These are phyloP conservation scores for Eudemis profundana DNA, from an alignment of 2,888 invertebrate genomes.

Conservation along the genomic window DNA sequence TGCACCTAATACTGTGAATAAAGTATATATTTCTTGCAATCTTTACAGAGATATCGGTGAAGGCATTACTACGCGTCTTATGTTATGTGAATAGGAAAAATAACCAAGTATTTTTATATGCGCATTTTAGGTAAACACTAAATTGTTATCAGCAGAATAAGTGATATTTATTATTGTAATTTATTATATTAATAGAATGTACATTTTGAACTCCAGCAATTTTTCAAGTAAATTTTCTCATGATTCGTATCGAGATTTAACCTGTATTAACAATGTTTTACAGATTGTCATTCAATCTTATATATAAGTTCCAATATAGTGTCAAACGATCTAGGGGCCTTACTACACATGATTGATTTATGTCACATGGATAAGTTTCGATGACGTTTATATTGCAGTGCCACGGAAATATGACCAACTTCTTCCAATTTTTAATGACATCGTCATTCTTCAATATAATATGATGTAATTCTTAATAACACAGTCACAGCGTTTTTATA, in stretches of 20 bases:
- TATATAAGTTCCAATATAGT: too few species aligned
- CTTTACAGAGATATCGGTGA: conserved; percentile 6
- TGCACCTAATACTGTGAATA: conserved; percentile 39
- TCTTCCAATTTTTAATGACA: too few species aligned
- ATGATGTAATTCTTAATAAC: too few species aligned
- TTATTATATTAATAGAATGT: neutral
- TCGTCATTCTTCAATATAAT: too few species aligned
- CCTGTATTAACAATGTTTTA: neutral
- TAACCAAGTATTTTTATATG: neutral
- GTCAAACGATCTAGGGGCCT: too few species aligned
- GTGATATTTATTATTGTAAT: neutral
- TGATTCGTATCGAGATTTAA: neutral
- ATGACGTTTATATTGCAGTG: too few species aligned
- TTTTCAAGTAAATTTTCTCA: neutral
- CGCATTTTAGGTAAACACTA: neutral
- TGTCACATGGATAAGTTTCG: too few species aligned
- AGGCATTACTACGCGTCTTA: conserved; percentile 8
- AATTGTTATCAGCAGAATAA: conserved; percentile 6
- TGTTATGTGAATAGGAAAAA: conserved; percentile 1
- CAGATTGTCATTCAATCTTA: too few species aligned
- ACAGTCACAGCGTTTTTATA: too few species aligned
- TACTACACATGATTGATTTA: too few species aligned
- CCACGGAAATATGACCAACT: too few species aligned
- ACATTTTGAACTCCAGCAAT: conserved; percentile 1
- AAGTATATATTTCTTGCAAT: conserved; percentile 6